Evolutionary conservation across 2,888 invertebrate genomes (phyloP).

Genomic region (Liodrosophila aerea): DNA sequence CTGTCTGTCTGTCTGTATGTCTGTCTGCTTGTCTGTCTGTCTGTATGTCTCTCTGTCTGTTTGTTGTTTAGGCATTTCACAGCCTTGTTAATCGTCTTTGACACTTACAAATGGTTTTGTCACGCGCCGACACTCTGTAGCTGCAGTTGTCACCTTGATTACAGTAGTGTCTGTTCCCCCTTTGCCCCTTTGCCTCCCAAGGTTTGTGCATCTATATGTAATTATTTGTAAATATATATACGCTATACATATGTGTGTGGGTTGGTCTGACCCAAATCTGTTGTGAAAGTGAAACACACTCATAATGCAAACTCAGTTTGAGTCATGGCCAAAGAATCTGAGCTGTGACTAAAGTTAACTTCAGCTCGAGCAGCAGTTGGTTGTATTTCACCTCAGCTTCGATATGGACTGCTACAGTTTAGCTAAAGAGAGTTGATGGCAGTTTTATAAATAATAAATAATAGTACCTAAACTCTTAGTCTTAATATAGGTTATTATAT

Average conservation of each 20-base stretch:
- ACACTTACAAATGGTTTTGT: slow-evolving; percentile 46
- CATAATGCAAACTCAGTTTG: slow-evolving; percentile 30
- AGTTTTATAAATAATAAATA: no score
- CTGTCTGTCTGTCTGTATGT: not conserved
- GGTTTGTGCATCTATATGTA: slow-evolving; percentile 17
- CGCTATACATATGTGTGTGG: not conserved
- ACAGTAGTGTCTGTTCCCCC: not conserved
- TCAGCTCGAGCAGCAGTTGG: no score
- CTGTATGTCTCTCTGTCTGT: no score
- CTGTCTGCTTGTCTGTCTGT: no score
- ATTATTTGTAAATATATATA: slow-evolving; percentile 1
- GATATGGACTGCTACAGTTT: no score
- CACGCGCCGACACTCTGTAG: slow-evolving; percentile 23
- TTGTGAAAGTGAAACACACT: slow-evolving; percentile 55
- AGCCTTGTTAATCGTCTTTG: slow-evolving; percentile 43
- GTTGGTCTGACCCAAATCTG: slow-evolving; percentile 47
- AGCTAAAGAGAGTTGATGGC: no score
- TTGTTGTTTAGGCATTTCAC: not conserved
- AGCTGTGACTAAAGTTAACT: slow-evolving; percentile 10
- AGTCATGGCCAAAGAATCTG: slow-evolving; percentile 27
- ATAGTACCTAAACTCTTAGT: no score
- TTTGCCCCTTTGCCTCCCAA: slow-evolving; percentile 6
- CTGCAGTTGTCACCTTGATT: slow-evolving; percentile 34
- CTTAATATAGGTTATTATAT: no score
- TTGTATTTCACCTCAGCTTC: no score